Base-by-base conservation (phyloP, 2,113 vertebrate species). In the Xenopus borealis region DNA sequence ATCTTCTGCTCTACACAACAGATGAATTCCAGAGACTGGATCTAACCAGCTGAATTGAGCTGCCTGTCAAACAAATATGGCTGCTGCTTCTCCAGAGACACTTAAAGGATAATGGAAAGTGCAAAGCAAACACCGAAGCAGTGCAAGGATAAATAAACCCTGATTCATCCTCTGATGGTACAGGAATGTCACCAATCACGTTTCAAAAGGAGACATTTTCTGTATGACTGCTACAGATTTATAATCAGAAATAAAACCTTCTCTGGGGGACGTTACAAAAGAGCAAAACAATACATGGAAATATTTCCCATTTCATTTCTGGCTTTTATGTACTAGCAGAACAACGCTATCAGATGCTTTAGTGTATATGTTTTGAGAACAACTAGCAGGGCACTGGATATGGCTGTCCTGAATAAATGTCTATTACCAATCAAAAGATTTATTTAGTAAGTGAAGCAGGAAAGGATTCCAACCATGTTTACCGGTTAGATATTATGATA, bases 231-330 rank as follows among this genome's bases (percentile, higher is more conserved):
- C 17, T 55, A 16, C 8, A 55, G 53, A 55, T 55, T 16, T 16
- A 55, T 55, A 55, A 55, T 55, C 7, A 55, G 14, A 55, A 55
- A 55, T 55, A 55, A 55, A 55, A n/a, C 17, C 53, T n/a, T 55
- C 53, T 55, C 53, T n/a, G 3, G 17, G 47, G 53, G 53, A 55
- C 17, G 2, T 16, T 55, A n/a, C 14, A 55, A 16, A 9, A 55
- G 53, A 55, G 53, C 53, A 16, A 55, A 8, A 55, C 14, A 55
- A 55, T n/a, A n/a, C 14, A 55, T 55, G 53, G 53, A 55, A 55
- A 55, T n/a, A n/a, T 55, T n/a, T 55, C 17, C 53, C 53, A 55
- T 55, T 55, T 55, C 53, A 55, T 55, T 55, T 55, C 17, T 55
- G 53, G 16, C 17, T 55, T 55, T 55, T 55, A 55, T 55, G 53